A percentile compares a stretch with the other conserved stretches of the same genome.
phyloP scores from a whole-genome alignment of 2,797 vertebrate genomes.

The Leucoraja ocellata region DNA sequence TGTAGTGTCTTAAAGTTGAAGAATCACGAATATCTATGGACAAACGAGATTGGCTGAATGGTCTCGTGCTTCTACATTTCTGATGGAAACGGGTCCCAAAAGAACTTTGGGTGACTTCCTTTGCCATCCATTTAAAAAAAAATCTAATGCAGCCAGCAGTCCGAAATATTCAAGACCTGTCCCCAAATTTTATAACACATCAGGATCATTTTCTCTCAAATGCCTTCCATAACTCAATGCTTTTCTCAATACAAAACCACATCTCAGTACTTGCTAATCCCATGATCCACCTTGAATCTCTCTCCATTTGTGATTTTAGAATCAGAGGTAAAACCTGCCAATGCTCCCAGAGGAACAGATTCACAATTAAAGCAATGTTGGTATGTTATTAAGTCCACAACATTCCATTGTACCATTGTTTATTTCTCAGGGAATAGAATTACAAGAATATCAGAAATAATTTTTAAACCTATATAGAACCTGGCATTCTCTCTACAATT shows the following conservation, averaged over 20 bases:
- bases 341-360: not conserved
- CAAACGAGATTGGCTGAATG: too few relatives aligned
- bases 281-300: not conserved
- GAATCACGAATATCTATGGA: too few relatives aligned
- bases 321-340: not conserved
- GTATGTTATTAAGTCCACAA: too few relatives aligned
- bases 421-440: too few relatives aligned
- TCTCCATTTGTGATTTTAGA: not conserved
- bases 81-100: not conserved
- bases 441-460: too few relatives aligned
- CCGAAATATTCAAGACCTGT: not conserved
- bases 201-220: not conserved
- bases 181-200: not conserved
- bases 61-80: not conserved
- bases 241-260: not conserved
- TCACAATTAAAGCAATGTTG: too few relatives aligned
- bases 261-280: not conserved
- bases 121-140: too few relatives aligned
- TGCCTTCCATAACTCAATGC: not conserved
- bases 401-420: too few relatives aligned
- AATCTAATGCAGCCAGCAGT: not conserved
- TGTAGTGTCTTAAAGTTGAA: too few relatives aligned
- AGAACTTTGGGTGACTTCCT: too few relatives aligned
- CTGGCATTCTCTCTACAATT: too few relatives aligned
- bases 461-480: too few relatives aligned